Percentiles rank a stretch among this genome's conserved stretches.
These are phyloP conservation scores for Sterrhoptilus dennistouni DNA, from an alignment of 2,113 vertebrate genomes.

Conservation along the genomic window DNA sequence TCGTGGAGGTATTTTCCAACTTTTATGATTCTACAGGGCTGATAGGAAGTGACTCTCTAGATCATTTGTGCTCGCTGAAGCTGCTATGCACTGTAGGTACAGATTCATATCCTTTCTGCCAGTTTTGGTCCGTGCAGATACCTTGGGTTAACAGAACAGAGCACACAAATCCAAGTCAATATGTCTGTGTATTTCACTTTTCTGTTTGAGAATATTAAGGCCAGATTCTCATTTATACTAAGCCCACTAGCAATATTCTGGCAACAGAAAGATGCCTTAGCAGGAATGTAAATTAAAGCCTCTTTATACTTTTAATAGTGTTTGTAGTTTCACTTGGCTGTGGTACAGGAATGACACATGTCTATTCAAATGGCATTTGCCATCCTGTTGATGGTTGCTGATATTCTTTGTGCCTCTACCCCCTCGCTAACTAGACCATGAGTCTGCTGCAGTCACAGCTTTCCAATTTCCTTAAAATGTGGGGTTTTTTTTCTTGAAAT, in stretches of 20 bases:
- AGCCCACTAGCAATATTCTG: conserved; percentile 36
- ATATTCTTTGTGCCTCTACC: background rate
- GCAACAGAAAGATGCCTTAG: conserved; percentile 8
- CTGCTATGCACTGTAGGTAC: background rate
- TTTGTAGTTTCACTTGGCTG: conserved; percentile 65
- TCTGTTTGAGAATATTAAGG: conserved; percentile 26
- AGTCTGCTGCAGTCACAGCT: background rate
- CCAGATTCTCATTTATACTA: conserved; percentile 37
- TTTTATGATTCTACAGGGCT: background rate
- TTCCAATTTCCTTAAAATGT: background rate
- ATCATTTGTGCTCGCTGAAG: background rate
- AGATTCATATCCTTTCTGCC: background rate
- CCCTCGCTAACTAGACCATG: background rate
- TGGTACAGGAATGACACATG: conserved; percentile 58
- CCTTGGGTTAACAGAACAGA: background rate
- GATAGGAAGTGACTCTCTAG: background rate
- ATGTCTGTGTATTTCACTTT: conserved; percentile 46
- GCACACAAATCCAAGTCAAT: background rate
- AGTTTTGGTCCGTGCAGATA: background rate
- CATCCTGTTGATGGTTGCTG: conserved; percentile 28
- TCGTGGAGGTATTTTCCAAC: background rate
- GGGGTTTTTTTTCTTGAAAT: background rate
- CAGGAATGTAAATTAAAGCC: conserved; percentile 44
- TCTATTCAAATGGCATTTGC: conserved; percentile 42
- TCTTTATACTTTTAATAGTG: conserved; percentile 42